Percentiles rank a stretch among this genome's conserved stretches.
Conservation (phyloP, 1,140 invertebrate species). For the Thaumatotibia leucotreta region DNA sequence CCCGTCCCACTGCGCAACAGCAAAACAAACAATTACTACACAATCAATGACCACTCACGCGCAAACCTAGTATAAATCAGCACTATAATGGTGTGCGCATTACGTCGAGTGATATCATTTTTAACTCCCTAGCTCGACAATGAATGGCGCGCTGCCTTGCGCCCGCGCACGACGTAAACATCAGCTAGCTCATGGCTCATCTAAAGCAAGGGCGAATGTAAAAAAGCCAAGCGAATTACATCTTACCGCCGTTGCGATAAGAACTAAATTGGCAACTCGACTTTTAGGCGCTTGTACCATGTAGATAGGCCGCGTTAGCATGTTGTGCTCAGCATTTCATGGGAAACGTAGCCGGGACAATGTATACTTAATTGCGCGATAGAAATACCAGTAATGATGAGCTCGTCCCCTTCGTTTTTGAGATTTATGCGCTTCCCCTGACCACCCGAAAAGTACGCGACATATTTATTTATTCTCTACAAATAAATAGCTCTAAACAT, state of each 20-base stretch:
- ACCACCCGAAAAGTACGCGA: conserved; percentile 51
- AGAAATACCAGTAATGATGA: conserved; percentile 66
- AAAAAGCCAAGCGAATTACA: neutral
- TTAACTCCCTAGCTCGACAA: conserved; percentile 47
- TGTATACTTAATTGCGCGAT: conserved; percentile 69
- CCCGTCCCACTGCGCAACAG: conserved; percentile 22
- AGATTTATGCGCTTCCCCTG: conserved; percentile 64
- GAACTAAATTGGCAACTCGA: neutral
- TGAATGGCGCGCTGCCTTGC: conserved; percentile 52
- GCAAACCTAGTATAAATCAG: conserved; percentile 62
- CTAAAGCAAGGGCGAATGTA: neutral
- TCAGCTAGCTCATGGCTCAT: neutral
- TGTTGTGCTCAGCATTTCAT: conserved; percentile 65
- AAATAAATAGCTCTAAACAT: conserved; percentile 69
- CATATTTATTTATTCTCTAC: conserved; percentile 54
- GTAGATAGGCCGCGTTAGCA: conserved; percentile 7
- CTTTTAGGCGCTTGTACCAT: neutral
- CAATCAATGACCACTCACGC: conserved; percentile 62
- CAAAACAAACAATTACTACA: conserved; percentile 73
- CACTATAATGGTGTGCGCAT: conserved; percentile 50
- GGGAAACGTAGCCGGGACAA: conserved; percentile 66
- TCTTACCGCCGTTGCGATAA: neutral
- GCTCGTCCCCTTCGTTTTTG: conserved; percentile 36
- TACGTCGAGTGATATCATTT: conserved; percentile 51
- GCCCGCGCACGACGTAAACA: conserved; percentile 39